Evolutionary conservation across 1,140 invertebrate genomes (phyloP).

Genomic region (Cryptotermes secundus): DNA sequence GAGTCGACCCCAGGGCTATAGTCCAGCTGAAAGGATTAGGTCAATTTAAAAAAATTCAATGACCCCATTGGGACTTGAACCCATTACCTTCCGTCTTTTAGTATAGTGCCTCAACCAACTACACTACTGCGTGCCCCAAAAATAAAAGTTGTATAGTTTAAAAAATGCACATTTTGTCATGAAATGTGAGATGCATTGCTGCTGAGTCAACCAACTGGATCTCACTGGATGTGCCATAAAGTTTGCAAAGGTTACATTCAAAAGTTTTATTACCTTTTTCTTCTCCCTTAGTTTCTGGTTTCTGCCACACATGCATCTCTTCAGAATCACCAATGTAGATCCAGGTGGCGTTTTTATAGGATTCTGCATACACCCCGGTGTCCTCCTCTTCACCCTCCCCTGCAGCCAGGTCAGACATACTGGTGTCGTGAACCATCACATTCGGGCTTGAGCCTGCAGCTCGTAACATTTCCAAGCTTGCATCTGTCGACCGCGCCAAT

Average conservation of each 20-base stretch:
- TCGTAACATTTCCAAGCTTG: constrained; percentile 70
- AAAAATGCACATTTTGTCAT: no score
- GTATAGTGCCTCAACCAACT: no score
- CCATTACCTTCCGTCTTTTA: no score
- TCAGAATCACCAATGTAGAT: constrained; percentile 74
- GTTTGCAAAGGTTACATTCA: neutral
- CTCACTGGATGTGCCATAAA: neutral
- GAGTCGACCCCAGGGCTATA: no score
- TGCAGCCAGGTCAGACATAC: constrained; percentile 38
- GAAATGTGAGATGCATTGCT: neutral
- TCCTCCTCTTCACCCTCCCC: constrained; percentile 41
- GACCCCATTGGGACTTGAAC: no score
- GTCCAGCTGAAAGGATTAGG: no score
- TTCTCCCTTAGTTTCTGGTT: constrained; percentile 48
- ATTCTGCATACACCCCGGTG: constrained; percentile 61
- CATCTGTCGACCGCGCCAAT: constrained; percentile 60
- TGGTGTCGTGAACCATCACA: constrained; percentile 50
- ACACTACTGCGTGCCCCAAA: no score
- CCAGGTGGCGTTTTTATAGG: constrained; percentile 70
- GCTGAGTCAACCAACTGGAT: neutral
- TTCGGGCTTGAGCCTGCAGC: constrained; percentile 64
- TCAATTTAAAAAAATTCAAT: no score
- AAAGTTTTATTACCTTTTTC: constrained; percentile 29
- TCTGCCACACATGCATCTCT: constrained; percentile 67
- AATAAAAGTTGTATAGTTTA: no score